A percentile compares a stretch with the other conserved stretches of the same genome.
Conservation (phyloP, 35 echinoderm and acorn worm species). For the Ophiothrix spiculata region DNA sequence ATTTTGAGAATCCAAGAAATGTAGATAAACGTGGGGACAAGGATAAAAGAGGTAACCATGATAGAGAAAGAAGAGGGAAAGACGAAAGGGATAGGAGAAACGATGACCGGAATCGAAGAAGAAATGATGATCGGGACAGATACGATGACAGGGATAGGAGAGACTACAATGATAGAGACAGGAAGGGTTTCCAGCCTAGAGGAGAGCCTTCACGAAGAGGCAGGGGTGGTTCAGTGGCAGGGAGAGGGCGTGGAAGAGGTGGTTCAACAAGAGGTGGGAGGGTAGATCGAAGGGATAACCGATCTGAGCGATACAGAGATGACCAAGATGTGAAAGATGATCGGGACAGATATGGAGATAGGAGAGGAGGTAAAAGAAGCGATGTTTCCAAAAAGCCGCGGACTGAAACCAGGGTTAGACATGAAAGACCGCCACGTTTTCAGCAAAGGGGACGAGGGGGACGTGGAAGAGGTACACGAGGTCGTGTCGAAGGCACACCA, state of each 20-base stretch:
- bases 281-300: slow-evolving; percentile 14
- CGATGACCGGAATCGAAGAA: background rate
- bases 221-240: slow-evolving; percentile 30
- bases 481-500: slow-evolving; percentile 15
- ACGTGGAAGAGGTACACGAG: slow-evolving; percentile 44
- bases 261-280: slow-evolving; percentile 31
- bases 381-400: slow-evolving; percentile 14
- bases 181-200: slow-evolving; percentile 51
- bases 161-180: slow-evolving; percentile 5
- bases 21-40: slow-evolving; percentile 28
- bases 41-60: slow-evolving; percentile 2
- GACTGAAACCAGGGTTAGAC: slow-evolving; percentile 42
- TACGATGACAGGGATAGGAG: background rate
- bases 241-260: slow-evolving; percentile 52
- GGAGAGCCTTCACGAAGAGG: slow-evolving; percentile 90
- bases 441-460: slow-evolving; percentile 83
- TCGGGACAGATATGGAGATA: background rate
- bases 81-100: background rate
- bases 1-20: background rate
- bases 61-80: background rate
- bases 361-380: slow-evolving; percentile 17
- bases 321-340: slow-evolving; percentile 9
- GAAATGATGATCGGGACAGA: slow-evolving; percentile 18
- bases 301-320: slow-evolving; percentile 16
- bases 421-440: slow-evolving; percentile 84